Percentiles rank a stretch among this genome's conserved stretches.
Conservation (phyloP, 2,113 vertebrate species). For the Machaerirhynchus nigripectus region DNA sequence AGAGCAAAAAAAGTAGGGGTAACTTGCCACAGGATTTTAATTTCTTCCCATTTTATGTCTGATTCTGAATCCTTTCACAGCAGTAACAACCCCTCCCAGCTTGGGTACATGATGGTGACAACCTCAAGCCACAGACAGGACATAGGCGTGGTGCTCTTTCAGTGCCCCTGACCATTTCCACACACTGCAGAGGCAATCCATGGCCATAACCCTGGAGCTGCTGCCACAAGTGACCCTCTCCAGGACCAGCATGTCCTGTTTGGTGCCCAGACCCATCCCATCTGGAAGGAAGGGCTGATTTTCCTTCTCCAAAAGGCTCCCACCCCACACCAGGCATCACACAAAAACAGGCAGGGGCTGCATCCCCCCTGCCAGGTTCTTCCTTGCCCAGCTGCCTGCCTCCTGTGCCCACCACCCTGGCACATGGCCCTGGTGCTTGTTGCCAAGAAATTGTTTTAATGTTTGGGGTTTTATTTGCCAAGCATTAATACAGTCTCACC, state of each 20-base stretch:
- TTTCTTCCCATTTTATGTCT: not conserved
- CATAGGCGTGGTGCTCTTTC: fast-evolving
- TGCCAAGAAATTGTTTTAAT: not conserved
- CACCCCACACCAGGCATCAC: no score
- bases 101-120: not conserved
- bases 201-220: not conserved
- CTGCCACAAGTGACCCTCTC: not conserved
- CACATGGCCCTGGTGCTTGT: not conserved
- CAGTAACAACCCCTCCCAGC: not conserved
- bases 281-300: not conserved
- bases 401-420: not conserved
- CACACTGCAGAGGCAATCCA: not conserved
- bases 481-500: not conserved
- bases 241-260: not conserved
- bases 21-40: not conserved
- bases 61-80: not conserved
- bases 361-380: not conserved
- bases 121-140: not conserved
- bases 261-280: not conserved
- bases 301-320: not conserved
- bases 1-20: not conserved
- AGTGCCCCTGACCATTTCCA: not conserved
- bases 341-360: not conserved
- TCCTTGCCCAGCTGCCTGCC: not conserved
- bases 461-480: not conserved